Evolutionary conservation across 23 tunicate genomes (phyloP), one percentile per base, ranked within the genome.

Genomic region (Corella eumyota): DNA sequence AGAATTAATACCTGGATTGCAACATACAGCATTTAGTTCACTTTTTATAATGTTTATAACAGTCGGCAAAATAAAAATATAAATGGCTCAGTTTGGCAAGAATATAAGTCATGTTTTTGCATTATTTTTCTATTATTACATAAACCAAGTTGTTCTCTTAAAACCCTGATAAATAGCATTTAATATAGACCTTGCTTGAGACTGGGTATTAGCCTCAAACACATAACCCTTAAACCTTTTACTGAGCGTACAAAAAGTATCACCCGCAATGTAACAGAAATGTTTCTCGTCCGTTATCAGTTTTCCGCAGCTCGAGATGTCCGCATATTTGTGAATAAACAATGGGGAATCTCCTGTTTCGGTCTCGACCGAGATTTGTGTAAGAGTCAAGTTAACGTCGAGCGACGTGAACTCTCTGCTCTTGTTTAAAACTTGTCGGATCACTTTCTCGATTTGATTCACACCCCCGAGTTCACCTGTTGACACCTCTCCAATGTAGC

Each of bases 231-330:
- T 58, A 59, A 84, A 84, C 34, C 75, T 83, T 30, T 84, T 84
- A 51, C 84, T 77, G 3, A 84, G 52, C 24, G 94, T 84, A 55
- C 94, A 84, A 58, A 84, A 84, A 6, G 94, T 84, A 45, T 84
- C 94, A 15, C 94, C 94, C 23, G 83, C 83, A 13, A 84, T 75
- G 65, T 84, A 84, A 51, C 94, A 84, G 45, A 84, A 84, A 34
- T 76, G 82, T 21, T 44, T 38, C n/a, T 84, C 78, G 37, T 84
- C 82, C 2, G 83, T 38, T 0, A 84, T 36, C 11, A 84, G 51
- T 49, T 84, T 84, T 44, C 94, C 94, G 32, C 94, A 84, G 69
- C 94, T 75, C 7, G 94, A 69, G 17, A 84, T 84, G 60, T 84
- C 94, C 6, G 94, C 94, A 36, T 77, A 84, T 64, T 84, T 84